Percentiles rank a stretch among this genome's conserved stretches.
phyloP scores from a whole-genome alignment of 1,140 invertebrate species.

The Ylistrum balloti region DNA sequence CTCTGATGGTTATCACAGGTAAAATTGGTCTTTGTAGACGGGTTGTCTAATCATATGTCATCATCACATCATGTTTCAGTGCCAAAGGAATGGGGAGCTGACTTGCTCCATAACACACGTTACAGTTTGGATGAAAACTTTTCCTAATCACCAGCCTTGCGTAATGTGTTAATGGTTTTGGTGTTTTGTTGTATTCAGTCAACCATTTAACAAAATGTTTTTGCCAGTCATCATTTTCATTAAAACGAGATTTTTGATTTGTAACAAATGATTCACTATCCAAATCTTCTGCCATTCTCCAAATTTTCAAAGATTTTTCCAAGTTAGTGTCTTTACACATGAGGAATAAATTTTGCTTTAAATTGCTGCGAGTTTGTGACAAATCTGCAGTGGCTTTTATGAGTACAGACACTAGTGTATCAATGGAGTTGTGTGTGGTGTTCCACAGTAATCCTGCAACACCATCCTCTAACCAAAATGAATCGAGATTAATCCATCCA shows the following conservation, averaged over 20 bases:
- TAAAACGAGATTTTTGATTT: not conserved
- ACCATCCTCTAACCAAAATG: conserved; percentile 49
- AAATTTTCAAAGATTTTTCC: conserved; percentile 27
- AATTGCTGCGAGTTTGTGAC: conserved; percentile 44
- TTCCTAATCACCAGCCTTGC: conserved; percentile 48
- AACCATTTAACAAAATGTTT: conserved; percentile 53
- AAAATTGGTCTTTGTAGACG: too few relatives aligned
- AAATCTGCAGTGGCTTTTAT: conserved; percentile 53
- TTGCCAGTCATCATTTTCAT: conserved; percentile 44
- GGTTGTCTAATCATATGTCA: not conserved
- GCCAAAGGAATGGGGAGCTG: conserved; percentile 45
- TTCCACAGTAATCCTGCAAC: conserved; percentile 45
- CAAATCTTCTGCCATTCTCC: not conserved
- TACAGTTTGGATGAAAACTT: conserved; percentile 51
- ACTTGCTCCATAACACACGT: conserved; percentile 56
- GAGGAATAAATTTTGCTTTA: conserved; percentile 43
- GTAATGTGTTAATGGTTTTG: conserved; percentile 41
- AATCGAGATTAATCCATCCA: conserved; percentile 36
- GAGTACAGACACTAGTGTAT: conserved; percentile 48
- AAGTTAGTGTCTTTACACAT: conserved; percentile 46
- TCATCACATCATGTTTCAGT: conserved; percentile 47
- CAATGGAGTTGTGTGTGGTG: conserved; percentile 42
- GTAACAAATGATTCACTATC: conserved; percentile 8
- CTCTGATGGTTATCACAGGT: too few relatives aligned
- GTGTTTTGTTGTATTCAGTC: conserved; percentile 43